Evolutionary conservation across 2,888 invertebrate genomes (phyloP).

Genomic region (Notodonta ziczac): DNA sequence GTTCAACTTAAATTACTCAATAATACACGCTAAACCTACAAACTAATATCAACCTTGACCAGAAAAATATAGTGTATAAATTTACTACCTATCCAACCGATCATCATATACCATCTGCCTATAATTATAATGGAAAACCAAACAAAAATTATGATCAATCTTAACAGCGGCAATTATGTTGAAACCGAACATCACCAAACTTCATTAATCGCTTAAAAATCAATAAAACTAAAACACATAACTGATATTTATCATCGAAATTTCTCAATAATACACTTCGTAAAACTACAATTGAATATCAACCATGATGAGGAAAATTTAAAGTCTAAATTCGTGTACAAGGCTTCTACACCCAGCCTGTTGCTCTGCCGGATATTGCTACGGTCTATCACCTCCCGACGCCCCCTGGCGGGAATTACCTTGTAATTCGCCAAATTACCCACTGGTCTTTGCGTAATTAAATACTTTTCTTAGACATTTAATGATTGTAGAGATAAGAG

Average conservation of each 20-base stretch:
- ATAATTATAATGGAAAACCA: too few species aligned
- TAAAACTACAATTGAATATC: not conserved
- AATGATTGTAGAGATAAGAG: constrained; percentile 10
- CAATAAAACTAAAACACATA: constrained; percentile 25
- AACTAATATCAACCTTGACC: too few species aligned
- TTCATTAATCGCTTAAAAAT: constrained; percentile 21
- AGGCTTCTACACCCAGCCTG: constrained; percentile 52
- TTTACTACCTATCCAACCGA: too few species aligned
- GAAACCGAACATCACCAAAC: not conserved
- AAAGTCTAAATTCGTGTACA: constrained; percentile 16
- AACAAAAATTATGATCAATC: not conserved
- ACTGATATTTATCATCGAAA: constrained; percentile 34
- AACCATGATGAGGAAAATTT: not conserved
- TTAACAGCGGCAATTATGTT: not conserved
- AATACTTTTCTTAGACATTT: constrained; percentile 59
- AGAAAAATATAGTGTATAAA: too few species aligned
- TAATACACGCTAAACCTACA: too few species aligned
- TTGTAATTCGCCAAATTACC: constrained; percentile 80
- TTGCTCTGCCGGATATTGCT: constrained; percentile 77
- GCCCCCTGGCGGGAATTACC: constrained; percentile 72
- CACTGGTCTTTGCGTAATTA: constrained; percentile 70
- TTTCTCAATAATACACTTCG: constrained; percentile 26
- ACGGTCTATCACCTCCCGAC: constrained; percentile 61
- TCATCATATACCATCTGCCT: too few species aligned
- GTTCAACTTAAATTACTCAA: too few species aligned